These are phyloP conservation scores for Adelognathus sp. DNA, from an alignment of 2,888 invertebrate species.

Conservation along the genomic window DNA sequence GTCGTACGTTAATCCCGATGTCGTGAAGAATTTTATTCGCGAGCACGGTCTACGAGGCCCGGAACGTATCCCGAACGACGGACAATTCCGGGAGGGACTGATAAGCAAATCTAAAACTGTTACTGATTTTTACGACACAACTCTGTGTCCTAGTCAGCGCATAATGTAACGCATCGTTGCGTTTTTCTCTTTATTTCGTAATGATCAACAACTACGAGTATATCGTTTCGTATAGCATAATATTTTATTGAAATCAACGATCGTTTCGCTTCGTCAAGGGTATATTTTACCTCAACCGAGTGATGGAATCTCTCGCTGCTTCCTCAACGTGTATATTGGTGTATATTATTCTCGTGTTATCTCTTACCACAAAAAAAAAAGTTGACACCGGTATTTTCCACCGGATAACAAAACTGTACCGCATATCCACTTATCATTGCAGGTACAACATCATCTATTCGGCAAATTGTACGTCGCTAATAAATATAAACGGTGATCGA, in stretches of 20 bases:
- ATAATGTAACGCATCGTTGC: conserved; percentile 19
- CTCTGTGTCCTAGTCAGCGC: conserved; percentile 81
- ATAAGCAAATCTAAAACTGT: conserved; percentile 80
- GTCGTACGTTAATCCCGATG: conserved; percentile 84
- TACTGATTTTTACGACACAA: conserved; percentile 80
- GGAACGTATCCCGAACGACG: conserved; percentile 81
- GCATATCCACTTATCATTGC: background rate
- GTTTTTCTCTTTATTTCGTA: too few relatives aligned
- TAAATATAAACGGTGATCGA: background rate
- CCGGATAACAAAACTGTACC: background rate
- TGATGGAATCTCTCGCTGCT: background rate
- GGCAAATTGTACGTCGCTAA: background rate
- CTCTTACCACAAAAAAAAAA: background rate
- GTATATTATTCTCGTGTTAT: background rate
- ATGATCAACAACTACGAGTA: too few relatives aligned
- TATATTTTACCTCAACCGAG: background rate
- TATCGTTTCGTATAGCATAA: too few relatives aligned
- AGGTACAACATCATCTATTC: background rate
- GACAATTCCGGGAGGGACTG: conserved; percentile 83
- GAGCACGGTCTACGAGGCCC: conserved; percentile 84
- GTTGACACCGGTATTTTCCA: background rate
- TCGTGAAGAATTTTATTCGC: conserved; percentile 85
- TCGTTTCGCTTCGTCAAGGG: background rate
- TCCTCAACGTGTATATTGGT: background rate
- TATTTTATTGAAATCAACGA: too few relatives aligned